Evolutionary conservation across 2,113 vertebrate genomes (phyloP).

Genomic region (human): DNA sequence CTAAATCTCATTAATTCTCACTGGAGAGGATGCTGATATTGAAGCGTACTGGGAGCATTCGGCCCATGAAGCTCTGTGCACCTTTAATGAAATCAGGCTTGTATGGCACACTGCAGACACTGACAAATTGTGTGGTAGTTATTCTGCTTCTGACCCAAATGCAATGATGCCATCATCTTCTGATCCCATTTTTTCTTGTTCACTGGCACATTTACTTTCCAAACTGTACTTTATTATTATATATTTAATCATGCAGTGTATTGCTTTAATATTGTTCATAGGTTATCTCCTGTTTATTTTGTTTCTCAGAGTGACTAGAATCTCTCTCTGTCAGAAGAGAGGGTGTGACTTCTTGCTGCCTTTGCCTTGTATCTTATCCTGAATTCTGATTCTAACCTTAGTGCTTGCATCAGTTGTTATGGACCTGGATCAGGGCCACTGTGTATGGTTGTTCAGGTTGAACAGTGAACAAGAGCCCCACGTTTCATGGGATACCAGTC

Average conservation of each 20-base stretch:
- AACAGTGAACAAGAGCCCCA: not conserved
- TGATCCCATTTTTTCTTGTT: not conserved
- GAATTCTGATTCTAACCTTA: not conserved
- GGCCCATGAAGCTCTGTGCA: not conserved
- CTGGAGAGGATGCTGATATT: not conserved
- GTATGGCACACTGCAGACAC: rapidly evolving
- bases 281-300: not conserved
- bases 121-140: not conserved
- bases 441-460: not conserved
- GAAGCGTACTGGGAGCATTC: not conserved
- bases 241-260: not conserved
- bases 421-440: not conserved
- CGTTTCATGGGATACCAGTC: not conserved
- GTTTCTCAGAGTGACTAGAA: not conserved
- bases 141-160: not conserved
- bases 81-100: not conserved
- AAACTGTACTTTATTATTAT: not conserved
- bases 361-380: not conserved
- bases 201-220: not conserved
- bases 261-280: not conserved
- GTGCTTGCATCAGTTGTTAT: not conserved
- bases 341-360: not conserved
- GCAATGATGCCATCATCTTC: not conserved
- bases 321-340: not conserved
- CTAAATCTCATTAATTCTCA: not conserved